Evolutionary conservation across 2,113 vertebrate species (phyloP), one percentile per base, ranked within the genome.

Genomic region (Argyrosomus japonicus): DNA sequence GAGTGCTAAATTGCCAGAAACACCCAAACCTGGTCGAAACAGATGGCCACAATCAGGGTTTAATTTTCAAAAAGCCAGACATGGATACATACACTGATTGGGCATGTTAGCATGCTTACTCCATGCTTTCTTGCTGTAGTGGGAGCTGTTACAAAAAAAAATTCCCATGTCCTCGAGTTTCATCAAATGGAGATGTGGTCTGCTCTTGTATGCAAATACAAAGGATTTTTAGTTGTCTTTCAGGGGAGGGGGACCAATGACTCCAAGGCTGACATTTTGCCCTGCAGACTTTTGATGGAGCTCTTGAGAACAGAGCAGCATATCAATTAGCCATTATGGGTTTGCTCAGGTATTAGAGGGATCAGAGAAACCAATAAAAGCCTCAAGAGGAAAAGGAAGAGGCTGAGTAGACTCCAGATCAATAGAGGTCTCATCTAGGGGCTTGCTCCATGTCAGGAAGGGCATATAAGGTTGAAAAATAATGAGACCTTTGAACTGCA

Each of bases 241-340:
- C 9, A n/a, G 18, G 54, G 78, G 27, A 67, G 62, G 70, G 18
- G 74, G 65, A 60, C 72, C 70, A 71, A 57, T 75, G 61, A 57
- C 76, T 84, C 81, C 60, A 80, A 81, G 84, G 83, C 75, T 92
- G 91, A 91, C 90, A 92, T 89, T 89, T 83, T 88, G 79, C 89
- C 87, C 88, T 67, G 71, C 74, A 79, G 82, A 86, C 82, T 89
- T 89, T 70, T 91, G 82, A 88, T 88, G 77, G 81, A 82, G 85
- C 89, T 91, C 85, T 57, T 77, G 84, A 88, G 88, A 92, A 91
- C 82, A 90, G 85, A 81, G 63, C 83, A 90, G 92, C 89, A 91
- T 93, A 92, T 95, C 92, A 95, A 95, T 94, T 93, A 93, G 90
- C 81, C 84, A 91, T 93, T 91, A 92, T 89, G 84, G 92, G 88